Evolutionary conservation across 2,888 invertebrate genomes (phyloP).

Genomic region (Herminia tarsipennalis): DNA sequence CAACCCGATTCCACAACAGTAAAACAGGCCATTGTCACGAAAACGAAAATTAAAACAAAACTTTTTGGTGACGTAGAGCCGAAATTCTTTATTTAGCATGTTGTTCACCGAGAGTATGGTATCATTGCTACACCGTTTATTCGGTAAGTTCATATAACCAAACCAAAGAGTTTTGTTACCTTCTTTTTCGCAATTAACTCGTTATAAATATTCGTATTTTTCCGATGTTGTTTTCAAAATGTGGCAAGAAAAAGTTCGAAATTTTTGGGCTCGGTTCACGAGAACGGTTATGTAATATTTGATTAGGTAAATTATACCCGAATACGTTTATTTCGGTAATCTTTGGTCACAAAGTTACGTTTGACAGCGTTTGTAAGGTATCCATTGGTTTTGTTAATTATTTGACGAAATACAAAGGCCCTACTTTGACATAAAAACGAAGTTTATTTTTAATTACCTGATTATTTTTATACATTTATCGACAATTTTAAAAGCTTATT

Average conservation of each 20-base stretch:
- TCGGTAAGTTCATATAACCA: slow-evolving; percentile 27
- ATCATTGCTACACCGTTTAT: slow-evolving; percentile 7
- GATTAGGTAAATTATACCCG: slow-evolving; percentile 46
- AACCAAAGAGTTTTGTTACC: slow-evolving; percentile 17
- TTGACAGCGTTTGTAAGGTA: slow-evolving; percentile 1
- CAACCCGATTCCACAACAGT: background rate
- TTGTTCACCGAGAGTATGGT: slow-evolving; percentile 13
- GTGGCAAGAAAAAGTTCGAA: slow-evolving; percentile 59
- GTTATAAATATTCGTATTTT: slow-evolving; percentile 47
- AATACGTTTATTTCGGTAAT: slow-evolving; percentile 44
- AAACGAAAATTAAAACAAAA: slow-evolving; percentile 11
- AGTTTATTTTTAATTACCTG: too few relatives aligned
- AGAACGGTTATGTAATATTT: slow-evolving; percentile 55
- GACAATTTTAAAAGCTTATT: too few relatives aligned
- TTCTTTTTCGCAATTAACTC: slow-evolving; percentile 39
- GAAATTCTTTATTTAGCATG: slow-evolving; percentile 14
- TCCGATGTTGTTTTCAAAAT: slow-evolving; percentile 47
- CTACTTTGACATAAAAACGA: too few relatives aligned
- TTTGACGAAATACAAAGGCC: slow-evolving; percentile 8
- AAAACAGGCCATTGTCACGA: background rate
- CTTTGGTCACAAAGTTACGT: slow-evolving; percentile 30
- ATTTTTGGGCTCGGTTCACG: slow-evolving; percentile 50
- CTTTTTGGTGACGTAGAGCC: slow-evolving; percentile 7
- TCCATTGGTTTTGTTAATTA: slow-evolving; percentile 3
- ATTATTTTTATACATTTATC: too few relatives aligned